Conservation (phyloP, 2,888 invertebrate genomes). For the Acleris emargana region DNA sequence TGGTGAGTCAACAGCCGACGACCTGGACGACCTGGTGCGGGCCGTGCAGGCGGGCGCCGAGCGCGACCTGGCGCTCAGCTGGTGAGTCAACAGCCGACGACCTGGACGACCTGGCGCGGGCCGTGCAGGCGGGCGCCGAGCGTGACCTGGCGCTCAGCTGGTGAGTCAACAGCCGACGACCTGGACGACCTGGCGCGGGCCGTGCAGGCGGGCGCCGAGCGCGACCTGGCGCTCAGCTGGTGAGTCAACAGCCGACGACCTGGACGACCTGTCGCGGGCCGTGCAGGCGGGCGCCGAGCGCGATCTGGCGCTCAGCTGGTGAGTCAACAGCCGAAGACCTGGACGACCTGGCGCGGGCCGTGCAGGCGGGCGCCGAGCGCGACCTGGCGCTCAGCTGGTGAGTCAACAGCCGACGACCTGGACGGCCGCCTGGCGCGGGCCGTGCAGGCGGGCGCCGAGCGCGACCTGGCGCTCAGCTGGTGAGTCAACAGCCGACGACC, state of each 20-base stretch:
- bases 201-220: background rate
- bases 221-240: constrained; percentile 66
- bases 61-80: constrained; percentile 6
- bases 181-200: too few relatives aligned
- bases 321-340: too few relatives aligned
- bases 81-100: constrained; percentile 37
- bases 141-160: constrained; percentile 53
- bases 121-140: background rate
- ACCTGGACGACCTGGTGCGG: background rate
- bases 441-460: background rate
- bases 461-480: constrained; percentile 35
- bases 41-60: background rate
- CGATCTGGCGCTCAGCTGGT: constrained; percentile 3
- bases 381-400: too few relatives aligned
- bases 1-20: constrained; percentile 78
- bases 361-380: too few relatives aligned
- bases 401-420: too few relatives aligned
- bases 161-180: constrained; percentile 73
- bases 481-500: constrained; percentile 35
- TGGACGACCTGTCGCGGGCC: background rate
- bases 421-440: too few relatives aligned
- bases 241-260: constrained; percentile 56
- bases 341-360: too few relatives aligned
- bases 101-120: background rate
- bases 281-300: background rate